Evolutionary conservation across 2,797 vertebrate genomes (phyloP), one percentile per base, ranked within the genome.

Genomic region (Pseudochirops corinnae): DNA sequence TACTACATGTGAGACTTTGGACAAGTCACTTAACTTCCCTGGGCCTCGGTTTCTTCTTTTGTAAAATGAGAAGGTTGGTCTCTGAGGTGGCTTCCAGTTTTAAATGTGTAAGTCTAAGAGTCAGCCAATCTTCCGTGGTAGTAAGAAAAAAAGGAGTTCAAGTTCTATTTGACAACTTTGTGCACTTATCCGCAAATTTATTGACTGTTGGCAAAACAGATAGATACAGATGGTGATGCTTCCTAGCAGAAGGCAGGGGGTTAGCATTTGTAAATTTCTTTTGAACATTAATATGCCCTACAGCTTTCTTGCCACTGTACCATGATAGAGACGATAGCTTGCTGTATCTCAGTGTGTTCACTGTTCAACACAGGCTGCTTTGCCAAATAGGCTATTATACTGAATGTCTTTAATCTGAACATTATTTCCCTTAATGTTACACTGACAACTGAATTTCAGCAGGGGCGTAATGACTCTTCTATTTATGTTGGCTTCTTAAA

Each of bases 371-470:
- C 91, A 90, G 93, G 55, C 94, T 10, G 1, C 0, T 90, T 93
- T 95, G 74, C 52, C 39, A 93, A 50, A 93, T 60, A 50, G 97
- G 55, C 29, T 92, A n/a, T 92, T 93, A 60, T 87, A 87, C 24
- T 90, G 74, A 92, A 95, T 18, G 60, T 74, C 67, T 95, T n/a
- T 90, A 97, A 90, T 87, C 21, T 92, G 39, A 92, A 87, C 3
- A 50, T 18, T 55, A 92, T 97, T 50, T 55, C 39, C 21, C 56
- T 56, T 95, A 67, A 94, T 90, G 91, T 93, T 60, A 90, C 18
- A 96, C 18, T 87, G 10, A 94, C 56, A 74, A 52, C 91, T 93
- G 90, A 95, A 39, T 95, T 97, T 98, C 91, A 95, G 39, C 82
- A 95, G 94, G 93, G 31, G 52, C 33, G 90, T 94, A 91, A 91